Conservation (phyloP, 2,113 vertebrate genomes). For the Scopus umbretta region DNA sequence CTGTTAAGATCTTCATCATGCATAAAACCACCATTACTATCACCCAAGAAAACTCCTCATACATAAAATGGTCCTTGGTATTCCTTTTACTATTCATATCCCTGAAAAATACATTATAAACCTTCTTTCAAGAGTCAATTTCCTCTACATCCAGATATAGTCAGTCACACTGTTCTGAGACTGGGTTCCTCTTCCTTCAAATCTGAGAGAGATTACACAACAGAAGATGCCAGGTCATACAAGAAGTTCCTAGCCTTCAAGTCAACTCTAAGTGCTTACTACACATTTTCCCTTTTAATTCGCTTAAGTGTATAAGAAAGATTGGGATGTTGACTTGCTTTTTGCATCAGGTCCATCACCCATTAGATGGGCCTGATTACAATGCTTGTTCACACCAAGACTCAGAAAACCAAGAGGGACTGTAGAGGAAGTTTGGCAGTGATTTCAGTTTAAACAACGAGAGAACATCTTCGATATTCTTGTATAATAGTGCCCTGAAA, state of each 20-base stretch:
- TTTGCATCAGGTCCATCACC: background rate
- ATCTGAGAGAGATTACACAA: fast-evolving
- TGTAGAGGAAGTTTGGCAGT: background rate
- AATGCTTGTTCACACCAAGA: background rate
- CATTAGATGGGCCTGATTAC: background rate
- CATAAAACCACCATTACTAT: background rate
- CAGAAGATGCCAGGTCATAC: background rate
- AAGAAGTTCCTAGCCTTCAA: background rate
- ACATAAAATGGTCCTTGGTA: background rate
- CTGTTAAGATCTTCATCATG: background rate
- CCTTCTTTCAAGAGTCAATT: background rate
- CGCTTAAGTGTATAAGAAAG: background rate
- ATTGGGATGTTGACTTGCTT: background rate
- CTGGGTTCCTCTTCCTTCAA: background rate
- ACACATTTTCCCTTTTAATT: background rate
- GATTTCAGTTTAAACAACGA: background rate
- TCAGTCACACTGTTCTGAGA: background rate
- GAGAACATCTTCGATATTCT: background rate
- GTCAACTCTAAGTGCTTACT: background rate
- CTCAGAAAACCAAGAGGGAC: background rate
- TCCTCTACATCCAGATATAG: background rate
- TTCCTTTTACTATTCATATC: background rate
- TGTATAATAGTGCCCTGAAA: background rate
- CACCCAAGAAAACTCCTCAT: background rate
- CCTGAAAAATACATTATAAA: background rate